Percentiles rank a stretch among this genome's conserved stretches.
phyloP scores from a whole-genome alignment of 2,113 vertebrate genomes.

The Thermophis baileyi region DNA sequence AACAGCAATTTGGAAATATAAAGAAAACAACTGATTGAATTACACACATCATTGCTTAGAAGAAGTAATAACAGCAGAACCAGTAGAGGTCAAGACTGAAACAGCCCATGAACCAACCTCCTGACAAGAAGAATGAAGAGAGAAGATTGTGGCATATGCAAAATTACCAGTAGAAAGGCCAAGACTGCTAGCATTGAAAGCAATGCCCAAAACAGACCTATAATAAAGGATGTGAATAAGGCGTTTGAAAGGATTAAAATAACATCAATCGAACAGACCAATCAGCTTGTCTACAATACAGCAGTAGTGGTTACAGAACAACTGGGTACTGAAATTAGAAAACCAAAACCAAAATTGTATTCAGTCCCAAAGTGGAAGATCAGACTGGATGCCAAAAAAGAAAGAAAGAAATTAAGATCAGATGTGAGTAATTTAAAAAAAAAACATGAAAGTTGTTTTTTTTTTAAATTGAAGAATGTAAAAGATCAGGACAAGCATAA shows the following conservation, averaged over 20 bases:
- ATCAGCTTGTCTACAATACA: not conserved
- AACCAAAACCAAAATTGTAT: not conserved
- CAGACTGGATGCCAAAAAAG: not conserved
- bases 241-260: not conserved
- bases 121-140: not conserved
- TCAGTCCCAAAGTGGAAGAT: not conserved
- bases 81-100: not conserved
- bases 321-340: not conserved
- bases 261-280: not conserved
- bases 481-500: too few relatives aligned
- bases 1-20: not conserved
- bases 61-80: not conserved
- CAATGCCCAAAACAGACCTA: not conserved
- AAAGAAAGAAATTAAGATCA: not conserved
- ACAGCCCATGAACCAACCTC: not conserved
- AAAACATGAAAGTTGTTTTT: not conserved
- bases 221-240: not conserved
- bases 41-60: not conserved
- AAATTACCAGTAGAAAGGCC: too few relatives aligned
- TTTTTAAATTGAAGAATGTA: too few relatives aligned
- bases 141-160: not conserved
- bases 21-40: not conserved
- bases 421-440: not conserved
- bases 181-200: not conserved
- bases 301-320: not conserved